Evolutionary conservation across 2,888 invertebrate species (phyloP), one percentile per base, ranked within the genome.

Genomic region (Acronicta psi): DNA sequence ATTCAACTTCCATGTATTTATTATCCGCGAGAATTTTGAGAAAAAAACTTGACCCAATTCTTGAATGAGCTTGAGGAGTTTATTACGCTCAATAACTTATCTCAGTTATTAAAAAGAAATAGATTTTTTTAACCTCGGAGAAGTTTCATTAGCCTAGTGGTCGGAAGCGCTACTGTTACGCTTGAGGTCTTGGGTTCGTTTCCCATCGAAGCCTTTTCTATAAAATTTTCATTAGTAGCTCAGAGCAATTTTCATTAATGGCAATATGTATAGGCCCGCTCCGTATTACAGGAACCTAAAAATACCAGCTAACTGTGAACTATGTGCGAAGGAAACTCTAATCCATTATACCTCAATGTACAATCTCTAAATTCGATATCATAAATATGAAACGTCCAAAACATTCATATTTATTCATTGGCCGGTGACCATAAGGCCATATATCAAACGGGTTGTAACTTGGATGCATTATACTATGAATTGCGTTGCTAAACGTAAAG

Each of bases 391-490:
- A 63, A 49, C 61, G 46, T 34, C 46, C 41, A 59, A 59, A 72
- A 69, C 69, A 72, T 74, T 77, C 54, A 77, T 74, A 59, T 29
- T 11, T 69, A 75, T 75, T 75, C 75, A 77, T 64, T 63, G 66
- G 45, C 9, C 31, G 34, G 36, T 13, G 11, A 23, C 42, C 43
- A 61, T 44, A 71, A 44, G 51, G 11, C 44, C 11, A 62, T 75
- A 74, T 60, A 61, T 75, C 62, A 74, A 61, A 40, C 64, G 16
- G 31, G 52, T 60, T 62, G 44, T 56, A 41, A 64, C 42, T 37
- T 73, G n/a, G 49, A 53, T 53, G 55, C 54, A 71, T 66, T 66
- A 51, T 54, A 18, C 64, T 58, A 65, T 53, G 63, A 69, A 73
- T 76, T 61, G 53, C 59, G 37, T 16, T 42, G 53, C 54, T 63